Base-by-base conservation (phyloP, 2,888 invertebrate species). In the Parasteatoda lunata region DNA sequence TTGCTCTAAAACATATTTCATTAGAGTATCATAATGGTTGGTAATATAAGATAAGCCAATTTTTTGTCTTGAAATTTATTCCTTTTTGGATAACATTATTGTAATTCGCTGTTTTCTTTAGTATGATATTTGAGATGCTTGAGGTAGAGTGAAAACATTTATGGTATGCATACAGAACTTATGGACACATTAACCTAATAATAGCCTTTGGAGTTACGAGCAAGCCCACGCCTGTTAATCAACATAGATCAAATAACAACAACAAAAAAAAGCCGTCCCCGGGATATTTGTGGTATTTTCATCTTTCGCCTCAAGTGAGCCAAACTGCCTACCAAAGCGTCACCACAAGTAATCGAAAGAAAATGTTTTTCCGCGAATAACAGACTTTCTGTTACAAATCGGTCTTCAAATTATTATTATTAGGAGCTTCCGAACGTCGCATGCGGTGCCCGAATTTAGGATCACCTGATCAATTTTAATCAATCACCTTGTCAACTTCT, bases 401-500 rank as follows among this genome's bases (percentile, higher is more conserved):
- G 85, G 71, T 86, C 76, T 71, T 54, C 66, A 80, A 86, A 86
- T 86, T 80, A 86, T 86, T 80, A 86, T 86, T 71, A 86, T 86
- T 86, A 86, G 77, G 76, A 65, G 85, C 85, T 86, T 86, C 85
- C 80, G 85, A 86, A 77, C 65, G 84, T 79, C 70, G 79, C 75
- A 76, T 79, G 84, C 69, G 76, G 71, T 86, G 77, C 80, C 72
- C 85, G 76, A 77, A 54, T 80, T 77, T 59, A 30, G 85, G 77
- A 86, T 86, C 85, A 86, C 85, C 85, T 86, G 85, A 86, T 86
- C 85, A 80, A 86, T 86, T 86, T 86, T 86, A 86, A 86, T 86
- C 85, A 86, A 86, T 86, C 85, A 86, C 85, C 85, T 80, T 86
- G 85, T 79, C 85, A 86, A 86, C 66, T 77, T 86, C 76, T 86